Base-by-base conservation (phyloP, 30 jellyfish, hydroid and myxozoan species). In the Aurelia aurita region DNA sequence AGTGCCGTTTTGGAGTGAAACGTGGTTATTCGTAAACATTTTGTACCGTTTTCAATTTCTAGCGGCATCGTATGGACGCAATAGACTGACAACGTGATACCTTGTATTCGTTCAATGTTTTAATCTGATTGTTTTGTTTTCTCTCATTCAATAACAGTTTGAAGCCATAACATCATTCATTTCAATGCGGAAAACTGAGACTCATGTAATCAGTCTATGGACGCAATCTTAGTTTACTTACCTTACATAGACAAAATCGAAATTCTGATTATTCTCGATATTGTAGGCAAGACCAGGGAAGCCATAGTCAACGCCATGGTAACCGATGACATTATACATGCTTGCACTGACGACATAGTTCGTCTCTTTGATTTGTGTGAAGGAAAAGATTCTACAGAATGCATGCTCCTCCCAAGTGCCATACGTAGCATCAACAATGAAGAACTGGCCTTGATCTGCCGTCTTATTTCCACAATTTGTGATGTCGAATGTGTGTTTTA, bases 281-380 rank as follows among this genome's bases (percentile, higher is more conserved):
- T 89, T 89, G 68, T 61, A 89, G 23, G 97, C 97, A 22, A 89
- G 67, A 16, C 97, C 97, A 59, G 89, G 93, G 51, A 70, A 89
- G 53, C 97, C 97, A 72, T 66, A 89, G 54, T 75, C 80, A 34
- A 74, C 65, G 8, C 97, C 93, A 35, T 89, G 90, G 27, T 58
- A 72, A 58, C 97, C 97, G 35, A 57, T 44, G 58, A 70, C 83
- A 28, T 89, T 89, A 64, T 80, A 89, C 75, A 89, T 57, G 43
- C 47, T 61, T 6, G 90, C 90, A 10, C 94, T 65, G 66, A 89
- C 88, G 10, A 22, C 78, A 47, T 89, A 89, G 44, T 82, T 74
- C 65, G 58, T 29, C 22, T 43, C 82, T 57, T 80, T 77, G n/a
- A 77, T 21, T 55, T 39, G 22, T 20, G 49, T 39, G 3, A 39